Evolutionary conservation across 2,797 vertebrate species (phyloP).

Genomic region (Picus viridis): DNA sequence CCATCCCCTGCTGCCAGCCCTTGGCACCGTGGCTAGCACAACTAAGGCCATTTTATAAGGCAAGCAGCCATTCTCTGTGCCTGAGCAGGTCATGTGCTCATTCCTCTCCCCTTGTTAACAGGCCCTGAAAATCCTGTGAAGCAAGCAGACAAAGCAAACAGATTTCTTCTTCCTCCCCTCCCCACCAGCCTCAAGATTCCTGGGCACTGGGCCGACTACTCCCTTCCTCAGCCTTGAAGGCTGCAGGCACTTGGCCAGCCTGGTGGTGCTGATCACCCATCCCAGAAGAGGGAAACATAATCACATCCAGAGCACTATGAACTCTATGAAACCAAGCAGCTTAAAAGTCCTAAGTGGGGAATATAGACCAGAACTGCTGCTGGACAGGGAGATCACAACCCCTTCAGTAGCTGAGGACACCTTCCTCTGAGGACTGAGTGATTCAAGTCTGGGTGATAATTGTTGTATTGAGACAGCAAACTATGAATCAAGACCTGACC

Average conservation of each 20-base stretch:
- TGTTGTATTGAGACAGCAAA: not conserved
- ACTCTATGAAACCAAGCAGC: not conserved
- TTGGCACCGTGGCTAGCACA: not conserved
- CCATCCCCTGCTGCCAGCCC: not conserved
- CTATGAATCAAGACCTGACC: not conserved
- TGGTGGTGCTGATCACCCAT: fast-evolving
- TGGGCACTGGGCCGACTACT: not conserved
- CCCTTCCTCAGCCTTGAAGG: not conserved
- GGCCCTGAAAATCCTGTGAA: not conserved
- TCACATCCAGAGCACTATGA: not conserved
- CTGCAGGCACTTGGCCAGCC: not conserved
- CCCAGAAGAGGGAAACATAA: not conserved
- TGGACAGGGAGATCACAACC: not conserved
- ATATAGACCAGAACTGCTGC: not conserved
- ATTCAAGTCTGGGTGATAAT: not conserved
- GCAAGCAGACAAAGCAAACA: not conserved
- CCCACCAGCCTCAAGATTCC: not conserved
- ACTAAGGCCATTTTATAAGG: not conserved
- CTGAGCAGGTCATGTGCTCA: fast-evolving
- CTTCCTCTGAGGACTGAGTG: not conserved
- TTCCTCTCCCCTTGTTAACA: not conserved
- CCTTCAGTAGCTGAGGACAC: fast-evolving
- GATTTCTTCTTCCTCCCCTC: not conserved
- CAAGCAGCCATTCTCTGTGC: not conserved
- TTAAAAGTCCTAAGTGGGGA: not conserved